Conservation (phyloP, 1,140 invertebrate genomes). For the Bombus breviceps region DNA sequence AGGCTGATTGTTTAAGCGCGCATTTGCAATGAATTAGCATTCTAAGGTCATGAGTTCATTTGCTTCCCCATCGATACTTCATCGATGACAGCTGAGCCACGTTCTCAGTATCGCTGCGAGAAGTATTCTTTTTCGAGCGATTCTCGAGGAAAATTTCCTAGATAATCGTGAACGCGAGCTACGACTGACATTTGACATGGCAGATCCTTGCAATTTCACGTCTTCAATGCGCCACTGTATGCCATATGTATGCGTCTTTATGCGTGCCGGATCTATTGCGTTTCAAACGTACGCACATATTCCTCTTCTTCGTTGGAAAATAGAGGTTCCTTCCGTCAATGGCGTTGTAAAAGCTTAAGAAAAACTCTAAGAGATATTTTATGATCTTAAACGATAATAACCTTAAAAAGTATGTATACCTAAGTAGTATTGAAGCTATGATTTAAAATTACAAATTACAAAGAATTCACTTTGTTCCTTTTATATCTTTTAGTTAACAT, state of each 20-base stretch:
- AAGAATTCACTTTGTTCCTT: too few species aligned
- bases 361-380: not conserved
- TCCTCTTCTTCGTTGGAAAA: not conserved
- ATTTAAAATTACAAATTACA: too few species aligned
- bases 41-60: slow-evolving; percentile 42
- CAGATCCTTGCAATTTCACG: not conserved
- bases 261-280: not conserved
- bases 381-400: not conserved
- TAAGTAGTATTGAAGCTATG: too few species aligned
- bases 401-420: too few species aligned
- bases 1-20: not conserved
- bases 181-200: not conserved
- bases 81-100: slow-evolving; percentile 23
- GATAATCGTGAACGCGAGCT: not conserved
- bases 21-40: slow-evolving; percentile 25
- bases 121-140: not conserved
- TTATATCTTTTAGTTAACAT: too few species aligned
- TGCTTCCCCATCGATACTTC: slow-evolving; percentile 26
- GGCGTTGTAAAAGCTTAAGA: not conserved
- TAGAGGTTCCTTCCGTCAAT: not conserved
- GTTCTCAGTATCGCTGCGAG: not conserved
- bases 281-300: not conserved
- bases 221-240: too few species aligned
- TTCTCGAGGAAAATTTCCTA: slow-evolving; percentile 15
- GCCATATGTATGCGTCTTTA: not conserved